A percentile compares a stretch with the other conserved stretches of the same genome.
Conservation (phyloP, 2,888 invertebrate species). For the Abrostola tripartita region DNA sequence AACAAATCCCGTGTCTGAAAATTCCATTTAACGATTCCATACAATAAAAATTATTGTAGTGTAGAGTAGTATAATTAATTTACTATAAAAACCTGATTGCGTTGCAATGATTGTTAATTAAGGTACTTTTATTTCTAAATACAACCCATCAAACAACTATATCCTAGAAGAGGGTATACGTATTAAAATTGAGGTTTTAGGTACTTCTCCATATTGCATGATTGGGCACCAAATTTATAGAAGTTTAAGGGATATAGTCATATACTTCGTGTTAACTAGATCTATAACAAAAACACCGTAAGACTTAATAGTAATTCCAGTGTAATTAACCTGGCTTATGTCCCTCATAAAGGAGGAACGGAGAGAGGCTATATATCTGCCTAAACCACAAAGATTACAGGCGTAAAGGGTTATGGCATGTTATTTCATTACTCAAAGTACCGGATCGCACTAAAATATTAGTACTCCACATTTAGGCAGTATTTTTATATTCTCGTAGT, state of each 20-base stretch:
- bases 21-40: too few relatives aligned
- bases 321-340: neutral
- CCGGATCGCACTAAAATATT: neutral
- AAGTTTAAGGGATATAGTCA: too few relatives aligned
- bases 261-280: too few relatives aligned
- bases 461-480: slow-evolving; percentile 18
- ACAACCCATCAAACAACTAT: too few relatives aligned
- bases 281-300: neutral
- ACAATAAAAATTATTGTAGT: too few relatives aligned
- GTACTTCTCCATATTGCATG: neutral
- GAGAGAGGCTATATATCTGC: neutral
- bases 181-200: too few relatives aligned
- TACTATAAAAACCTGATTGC: too few relatives aligned
- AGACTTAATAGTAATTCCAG: neutral
- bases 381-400: slow-evolving; percentile 1
- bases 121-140: too few relatives aligned
- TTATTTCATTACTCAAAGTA: slow-evolving; percentile 7
- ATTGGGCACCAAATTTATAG: neutral
- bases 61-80: too few relatives aligned
- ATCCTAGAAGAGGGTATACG: too few relatives aligned
- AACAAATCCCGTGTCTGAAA: too few relatives aligned
- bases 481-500: slow-evolving; percentile 53
- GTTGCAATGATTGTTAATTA: too few relatives aligned
- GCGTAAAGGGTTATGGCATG: neutral
- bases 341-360: neutral